Evolutionary conservation across 1,140 invertebrate genomes (phyloP).

Genomic region (Drosophila lini): DNA sequence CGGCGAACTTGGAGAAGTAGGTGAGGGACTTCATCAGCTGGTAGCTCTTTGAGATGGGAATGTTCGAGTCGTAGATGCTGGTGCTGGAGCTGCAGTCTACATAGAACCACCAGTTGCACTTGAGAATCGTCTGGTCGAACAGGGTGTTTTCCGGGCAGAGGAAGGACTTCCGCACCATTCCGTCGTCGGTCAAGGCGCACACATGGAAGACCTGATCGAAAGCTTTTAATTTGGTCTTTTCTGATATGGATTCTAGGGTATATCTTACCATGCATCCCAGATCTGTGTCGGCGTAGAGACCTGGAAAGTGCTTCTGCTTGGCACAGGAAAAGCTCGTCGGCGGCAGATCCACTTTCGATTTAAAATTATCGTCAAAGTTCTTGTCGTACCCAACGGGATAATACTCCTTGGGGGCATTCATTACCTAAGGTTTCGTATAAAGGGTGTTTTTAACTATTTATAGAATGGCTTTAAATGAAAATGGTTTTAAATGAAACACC

Average conservation of each 20-base stretch:
- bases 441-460: too few relatives aligned
- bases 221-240: background rate
- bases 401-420: constrained; percentile 95
- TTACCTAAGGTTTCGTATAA: constrained; percentile 86
- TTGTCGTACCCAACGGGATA: constrained; percentile 94
- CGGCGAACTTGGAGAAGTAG: constrained; percentile 91
- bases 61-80: constrained; percentile 93
- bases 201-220: constrained; percentile 92
- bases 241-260: background rate
- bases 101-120: constrained; percentile 97
- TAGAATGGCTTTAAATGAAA: too few relatives aligned
- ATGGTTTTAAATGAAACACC: background rate
- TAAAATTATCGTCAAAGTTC: constrained; percentile 94
- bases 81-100: constrained; percentile 93
- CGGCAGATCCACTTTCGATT: constrained; percentile 92
- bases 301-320: constrained; percentile 95
- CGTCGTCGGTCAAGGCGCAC: constrained; percentile 94
- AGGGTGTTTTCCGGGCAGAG: constrained; percentile 94
- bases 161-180: constrained; percentile 94
- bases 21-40: constrained; percentile 95
- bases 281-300: constrained; percentile 94
- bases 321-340: constrained; percentile 95
- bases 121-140: constrained; percentile 94
- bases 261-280: constrained; percentile 93
- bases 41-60: constrained; percentile 95